Evolutionary conservation across 2,113 vertebrate species (phyloP).

Genomic region (Engystomops pustulosus): DNA sequence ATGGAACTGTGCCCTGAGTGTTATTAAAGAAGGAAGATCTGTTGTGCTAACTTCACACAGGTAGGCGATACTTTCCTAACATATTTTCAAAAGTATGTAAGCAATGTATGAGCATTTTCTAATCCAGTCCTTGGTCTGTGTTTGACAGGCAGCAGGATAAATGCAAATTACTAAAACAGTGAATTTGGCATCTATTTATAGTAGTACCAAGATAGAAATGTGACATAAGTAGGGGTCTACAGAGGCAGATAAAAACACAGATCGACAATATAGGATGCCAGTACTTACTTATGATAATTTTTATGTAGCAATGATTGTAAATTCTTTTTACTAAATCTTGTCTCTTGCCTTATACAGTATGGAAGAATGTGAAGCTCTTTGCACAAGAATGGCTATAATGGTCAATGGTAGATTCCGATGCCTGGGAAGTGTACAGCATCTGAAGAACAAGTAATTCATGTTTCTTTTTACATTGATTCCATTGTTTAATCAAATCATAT

Average conservation of each 20-base stretch:
- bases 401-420: constrained; percentile 96
- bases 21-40: constrained; percentile 94
- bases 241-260: no score
- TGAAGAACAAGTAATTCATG: constrained; percentile 89
- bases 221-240: background rate
- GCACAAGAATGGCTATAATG: constrained; percentile 98
- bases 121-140: background rate
- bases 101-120: background rate
- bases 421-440: constrained; percentile 95
- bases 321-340: background rate
- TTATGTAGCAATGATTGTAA: background rate
- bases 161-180: background rate
- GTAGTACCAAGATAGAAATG: background rate
- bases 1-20: constrained; percentile 92
- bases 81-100: background rate
- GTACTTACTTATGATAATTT: no score
- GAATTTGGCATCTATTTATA: background rate
- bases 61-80: constrained; percentile 65
- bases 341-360: constrained; percentile 77
- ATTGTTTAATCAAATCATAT: background rate
- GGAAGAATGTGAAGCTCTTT: constrained; percentile 98
- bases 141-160: background rate
- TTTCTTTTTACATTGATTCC: background rate
- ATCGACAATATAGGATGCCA: no score
- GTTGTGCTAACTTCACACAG: constrained; percentile 97